phyloP scores from a whole-genome alignment of 2,797 vertebrate genomes.

The Diglossa cyanea region DNA sequence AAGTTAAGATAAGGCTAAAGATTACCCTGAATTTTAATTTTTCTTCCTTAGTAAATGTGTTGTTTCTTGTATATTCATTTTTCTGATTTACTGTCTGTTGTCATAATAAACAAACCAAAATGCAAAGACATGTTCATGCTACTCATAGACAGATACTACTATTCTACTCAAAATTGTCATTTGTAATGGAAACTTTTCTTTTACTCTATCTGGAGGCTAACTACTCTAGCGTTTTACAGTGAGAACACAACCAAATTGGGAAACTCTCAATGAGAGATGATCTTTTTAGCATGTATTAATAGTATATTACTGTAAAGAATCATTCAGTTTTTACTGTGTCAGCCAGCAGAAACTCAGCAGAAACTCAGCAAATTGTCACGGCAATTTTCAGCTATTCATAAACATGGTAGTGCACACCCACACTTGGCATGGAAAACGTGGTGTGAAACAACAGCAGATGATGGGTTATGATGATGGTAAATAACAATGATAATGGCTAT shows the following conservation, averaged over 20 bases:
- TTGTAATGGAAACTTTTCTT: not conserved
- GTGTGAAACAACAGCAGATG: constrained; percentile 48
- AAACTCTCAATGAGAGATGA: not conserved
- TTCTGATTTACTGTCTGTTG: not conserved
- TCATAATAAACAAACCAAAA: not conserved
- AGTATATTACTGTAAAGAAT: not conserved
- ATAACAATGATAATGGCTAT: constrained; percentile 63
- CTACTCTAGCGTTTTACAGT: not conserved
- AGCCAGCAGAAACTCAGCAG: constrained; percentile 13
- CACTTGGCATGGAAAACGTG: constrained; percentile 35
- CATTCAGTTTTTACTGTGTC: not conserved
- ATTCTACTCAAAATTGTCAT: not conserved
- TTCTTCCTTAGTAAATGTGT: not conserved
- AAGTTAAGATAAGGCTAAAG: not conserved
- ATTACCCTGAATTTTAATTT: not conserved
- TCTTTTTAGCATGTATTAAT: not conserved
- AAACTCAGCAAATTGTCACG: constrained; percentile 17
- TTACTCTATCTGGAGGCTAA: not conserved
- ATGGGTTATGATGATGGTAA: constrained; percentile 58
- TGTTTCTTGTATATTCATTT: not conserved
- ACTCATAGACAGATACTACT: not conserved
- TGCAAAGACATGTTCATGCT: not conserved
- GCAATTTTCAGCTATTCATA: constrained; percentile 58
- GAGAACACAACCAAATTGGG: not conserved
- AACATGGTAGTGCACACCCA: not conserved